Base-by-base conservation (phyloP, 2,888 invertebrate genomes). In the Idaea biselata region DNA sequence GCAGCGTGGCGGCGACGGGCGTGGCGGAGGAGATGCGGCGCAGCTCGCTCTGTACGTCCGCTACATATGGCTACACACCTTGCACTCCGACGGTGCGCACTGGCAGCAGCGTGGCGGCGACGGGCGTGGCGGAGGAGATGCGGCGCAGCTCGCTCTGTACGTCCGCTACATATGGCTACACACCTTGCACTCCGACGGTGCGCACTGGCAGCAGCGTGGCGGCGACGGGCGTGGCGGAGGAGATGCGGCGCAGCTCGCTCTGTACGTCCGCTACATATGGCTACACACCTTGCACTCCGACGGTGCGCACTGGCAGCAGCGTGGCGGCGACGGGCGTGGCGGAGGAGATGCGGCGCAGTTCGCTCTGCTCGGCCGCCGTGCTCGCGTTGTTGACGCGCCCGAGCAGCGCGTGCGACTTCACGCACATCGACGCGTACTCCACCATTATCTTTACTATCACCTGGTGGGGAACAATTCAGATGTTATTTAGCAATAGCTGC, bases 201-300 rank as follows among this genome's bases (percentile, higher is more conserved):
- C 98, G 95, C 69, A 99, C 95, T 14, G 99, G 99, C 84, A 99
- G 93, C 71, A 99, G 93, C 6, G 97, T 96, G 64, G 98, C 97
- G 63, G 96, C 95, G 68, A 97, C 93, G 73, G 91, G 88, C 77
- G 96, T 95, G 78, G 95, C 94, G 82, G 95, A 95, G 68, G 95
- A 95, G 88, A 98, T 97, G 82, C 95, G 94, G 80, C 94, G 91
- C 67, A 97, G 93, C 77, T 94, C 94, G 58, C 89, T 86, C 80
- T 95, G 95, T 89, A 98, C 98, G 18, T 94, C 92, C 76, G 96
- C 94, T n/a, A n/a, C n/a, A n/a, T n/a, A n/a, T n/a, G n/a, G n/a
- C n/a, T n/a, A n/a, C n/a, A n/a, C n/a, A 93, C 97, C 98, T 94
- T 98, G 99, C 44, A 99, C 99, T 62, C 99, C 99, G 44, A 99